Conservation (phyloP, 2,888 invertebrate species). For the Drosophila ustulata region DNA sequence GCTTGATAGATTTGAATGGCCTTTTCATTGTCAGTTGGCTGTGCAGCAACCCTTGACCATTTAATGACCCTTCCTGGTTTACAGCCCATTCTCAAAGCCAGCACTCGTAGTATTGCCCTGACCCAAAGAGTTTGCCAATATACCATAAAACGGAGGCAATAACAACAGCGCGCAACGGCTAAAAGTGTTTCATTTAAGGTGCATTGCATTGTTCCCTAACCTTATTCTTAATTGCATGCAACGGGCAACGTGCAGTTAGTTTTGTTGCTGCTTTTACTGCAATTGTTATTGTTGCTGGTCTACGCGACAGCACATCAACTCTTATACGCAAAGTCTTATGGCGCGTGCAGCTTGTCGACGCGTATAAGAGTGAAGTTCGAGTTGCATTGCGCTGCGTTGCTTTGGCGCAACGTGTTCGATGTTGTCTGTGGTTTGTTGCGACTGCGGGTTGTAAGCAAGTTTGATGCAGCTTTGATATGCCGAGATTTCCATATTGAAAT, state of each 20-base stretch:
- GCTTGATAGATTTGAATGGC: constrained; percentile 36
- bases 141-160: background rate
- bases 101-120: constrained; percentile 14
- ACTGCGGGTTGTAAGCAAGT: background rate
- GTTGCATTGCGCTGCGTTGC: background rate
- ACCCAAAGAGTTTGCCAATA: constrained; percentile 19
- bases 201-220: constrained; percentile 10
- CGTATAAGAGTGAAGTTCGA: constrained; percentile 59
- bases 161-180: constrained; percentile 24
- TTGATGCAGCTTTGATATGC: background rate
- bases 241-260: constrained; percentile 10
- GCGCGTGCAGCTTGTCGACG: background rate
- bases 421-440: constrained; percentile 22
- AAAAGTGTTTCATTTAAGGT: constrained; percentile 18
- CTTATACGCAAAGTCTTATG: constrained; percentile 43
- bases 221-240: constrained; percentile 27
- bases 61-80: constrained; percentile 34
- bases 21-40: constrained; percentile 60
- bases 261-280: constrained; percentile 4
- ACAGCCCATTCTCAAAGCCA: constrained; percentile 21
- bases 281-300: background rate
- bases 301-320: constrained; percentile 19
- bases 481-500: background rate
- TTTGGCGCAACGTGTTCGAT: constrained; percentile 36
- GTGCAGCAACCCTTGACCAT: constrained; percentile 56